These are phyloP conservation scores for Brassicogethes aeneus DNA, from an alignment of 2,888 invertebrate species.

Conservation along the genomic window DNA sequence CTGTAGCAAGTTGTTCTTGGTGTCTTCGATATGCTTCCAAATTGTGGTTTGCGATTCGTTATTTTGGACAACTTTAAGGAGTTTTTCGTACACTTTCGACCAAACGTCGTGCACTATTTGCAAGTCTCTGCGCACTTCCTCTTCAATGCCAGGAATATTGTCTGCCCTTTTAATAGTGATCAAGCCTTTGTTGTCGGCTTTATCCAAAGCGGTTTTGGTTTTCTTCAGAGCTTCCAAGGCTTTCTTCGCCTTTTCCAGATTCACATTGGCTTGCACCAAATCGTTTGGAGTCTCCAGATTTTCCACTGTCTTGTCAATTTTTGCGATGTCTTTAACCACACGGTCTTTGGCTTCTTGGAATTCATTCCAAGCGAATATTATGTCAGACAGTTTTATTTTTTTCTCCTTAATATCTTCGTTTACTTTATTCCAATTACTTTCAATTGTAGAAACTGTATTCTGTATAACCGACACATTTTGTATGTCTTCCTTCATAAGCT, in stretches of 20 bases:
- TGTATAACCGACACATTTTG: conserved; percentile 72
- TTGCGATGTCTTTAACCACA: conserved; percentile 59
- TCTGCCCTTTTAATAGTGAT: conserved; percentile 62
- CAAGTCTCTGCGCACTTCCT: conserved; percentile 52
- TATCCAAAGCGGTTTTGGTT: conserved; percentile 65
- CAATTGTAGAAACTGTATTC: conserved; percentile 66
- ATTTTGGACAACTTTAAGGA: conserved; percentile 65
- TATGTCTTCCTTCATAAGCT: conserved; percentile 74
- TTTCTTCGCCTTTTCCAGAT: conserved; percentile 67
- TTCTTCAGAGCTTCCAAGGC: conserved; percentile 66
- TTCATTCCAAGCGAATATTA: conserved; percentile 65
- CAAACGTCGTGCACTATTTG: conserved; percentile 56
- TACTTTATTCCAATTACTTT: conserved; percentile 73
- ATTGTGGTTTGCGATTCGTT: conserved; percentile 84
- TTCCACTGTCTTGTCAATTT: conserved; percentile 57
- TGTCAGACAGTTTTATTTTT: conserved; percentile 62
- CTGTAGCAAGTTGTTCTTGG: conserved; percentile 69
- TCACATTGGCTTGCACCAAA: conserved; percentile 59
- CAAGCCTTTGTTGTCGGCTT: conserved; percentile 68
- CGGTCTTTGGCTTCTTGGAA: conserved; percentile 64
- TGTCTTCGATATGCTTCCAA: conserved; percentile 86
- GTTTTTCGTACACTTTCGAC: conserved; percentile 61
- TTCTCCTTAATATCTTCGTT: conserved; percentile 66
- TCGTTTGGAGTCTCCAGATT: conserved; percentile 62
- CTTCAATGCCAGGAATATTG: conserved; percentile 56